Evolutionary conservation across 2,797 vertebrate species (phyloP), one percentile per base, ranked within the genome.

Genomic region (Leptatherina wallacei): DNA sequence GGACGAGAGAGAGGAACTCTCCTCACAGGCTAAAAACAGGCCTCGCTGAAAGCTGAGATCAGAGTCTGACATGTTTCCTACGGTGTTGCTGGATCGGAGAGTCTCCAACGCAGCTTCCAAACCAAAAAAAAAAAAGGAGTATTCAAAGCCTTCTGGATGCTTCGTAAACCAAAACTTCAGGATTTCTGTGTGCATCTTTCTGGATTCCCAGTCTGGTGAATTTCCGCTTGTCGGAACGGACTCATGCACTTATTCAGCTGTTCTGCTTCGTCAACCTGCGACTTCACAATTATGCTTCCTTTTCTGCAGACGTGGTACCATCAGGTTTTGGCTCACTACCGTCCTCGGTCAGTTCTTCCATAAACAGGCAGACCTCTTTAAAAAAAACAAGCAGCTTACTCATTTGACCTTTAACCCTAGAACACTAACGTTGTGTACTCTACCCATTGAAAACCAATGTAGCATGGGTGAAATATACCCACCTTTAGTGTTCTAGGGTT

Each of bases 151-250:
- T 4, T 51, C 35, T 35, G 20, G 13, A 36, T 38, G 40, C 2
- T 40, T 38, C n/a, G 24, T 14, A 60, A 60, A 71, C 56, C 66
- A 70, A 76, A 63, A 13, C 1, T 13, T 20, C 2, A n/a, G 13
- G 1, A 52, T 49, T 62, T 33, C 6, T 40, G 27, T 44, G 57
- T 36, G 35, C 51, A 36, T 24, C 71, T 42, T 55, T n/a, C 4
- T 42, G 20, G 55, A n/a, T 0, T 0, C 10, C 14, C 9, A 14
- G 12, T 32, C 0, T 35, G n/a, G 22, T 22, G 47, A 51, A 10
- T 51, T 51, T 51, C n/a, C n/a, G 22, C 47, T 14, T 20, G 9
- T 32, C 57, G 29, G 11, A 13, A 35, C 69, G 9, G 14, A 29
- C 49, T 42, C 30, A 2, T 16, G 55, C 13, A 12, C 13, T 49